Percentiles rank a stretch among this genome's conserved stretches.
Evolutionary conservation across 1,140 invertebrate genomes (phyloP).

Genomic region (Diploscapter pachys): DNA sequence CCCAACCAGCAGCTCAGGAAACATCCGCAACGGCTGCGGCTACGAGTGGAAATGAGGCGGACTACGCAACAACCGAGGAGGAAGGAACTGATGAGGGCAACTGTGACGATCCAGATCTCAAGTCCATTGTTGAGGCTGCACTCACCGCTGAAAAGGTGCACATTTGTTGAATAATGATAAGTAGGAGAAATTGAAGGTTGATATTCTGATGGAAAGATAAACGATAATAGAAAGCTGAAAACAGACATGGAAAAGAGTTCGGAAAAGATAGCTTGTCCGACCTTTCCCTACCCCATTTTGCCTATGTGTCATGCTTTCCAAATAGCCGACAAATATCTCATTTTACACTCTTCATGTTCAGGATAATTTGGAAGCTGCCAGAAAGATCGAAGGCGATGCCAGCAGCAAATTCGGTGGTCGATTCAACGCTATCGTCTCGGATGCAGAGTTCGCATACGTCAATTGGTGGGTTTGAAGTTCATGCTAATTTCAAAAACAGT

Average conservation of each 20-base stretch:
- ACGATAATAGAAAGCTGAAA: too few species aligned
- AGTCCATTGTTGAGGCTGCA: constrained; percentile 34
- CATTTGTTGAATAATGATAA: not conserved
- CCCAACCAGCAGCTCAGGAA: constrained; percentile 11
- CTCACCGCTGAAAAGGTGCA: constrained; percentile 27
- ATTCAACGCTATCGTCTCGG: constrained; percentile 45
- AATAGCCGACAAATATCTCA: not conserved
- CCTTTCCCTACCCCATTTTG: too few species aligned
- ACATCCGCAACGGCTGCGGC: not conserved
- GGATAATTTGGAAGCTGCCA: constrained; percentile 41
- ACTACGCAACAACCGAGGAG: constrained; percentile 14
- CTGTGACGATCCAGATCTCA: constrained; percentile 42
- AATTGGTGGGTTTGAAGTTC: constrained; percentile 27
- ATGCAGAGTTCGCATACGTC: constrained; percentile 41
- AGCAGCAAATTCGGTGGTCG: constrained; percentile 42
- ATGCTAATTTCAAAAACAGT: too few species aligned
- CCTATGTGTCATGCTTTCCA: too few species aligned
- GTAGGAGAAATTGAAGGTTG: not conserved
- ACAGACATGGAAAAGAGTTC: too few species aligned
- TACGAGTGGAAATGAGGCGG: not conserved
- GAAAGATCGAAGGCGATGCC: constrained; percentile 44
- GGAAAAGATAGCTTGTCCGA: too few species aligned
- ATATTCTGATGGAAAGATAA: too few species aligned
- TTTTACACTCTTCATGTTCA: not conserved
- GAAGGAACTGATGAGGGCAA: constrained; percentile 34